Evolutionary conservation across 2,797 vertebrate species (phyloP), one percentile per base, ranked within the genome.

Genomic region (Siniperca obscura): DNA sequence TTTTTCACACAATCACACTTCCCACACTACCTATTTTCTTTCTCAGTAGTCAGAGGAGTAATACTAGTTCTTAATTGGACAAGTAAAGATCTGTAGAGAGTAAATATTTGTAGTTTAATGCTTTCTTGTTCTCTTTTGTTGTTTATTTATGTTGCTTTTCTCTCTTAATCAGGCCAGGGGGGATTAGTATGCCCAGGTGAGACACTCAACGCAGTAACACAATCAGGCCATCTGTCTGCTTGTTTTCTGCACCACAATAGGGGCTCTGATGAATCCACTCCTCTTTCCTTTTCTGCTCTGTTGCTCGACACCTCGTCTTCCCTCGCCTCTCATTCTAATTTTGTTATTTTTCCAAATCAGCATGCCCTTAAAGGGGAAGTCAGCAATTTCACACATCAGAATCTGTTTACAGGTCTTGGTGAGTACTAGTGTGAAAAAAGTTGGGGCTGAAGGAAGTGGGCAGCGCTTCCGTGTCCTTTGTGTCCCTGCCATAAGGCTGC

Each of bases 161-260:
- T 80, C 40, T 85, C 16, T 50, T 84, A 81, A 91, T 90, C 76
- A 88, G 74, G 66, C 77, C 55, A 5, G 56, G 53, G 77, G 75
- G 83, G 80, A 79, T 76, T 80, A 80, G 68, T 52, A 78, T 70
- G 70, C 80, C 74, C 76, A 90, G 90, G 89, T 90, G 87, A 90
- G 79, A 85, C 67, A 55, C 82, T 86, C 46, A 0, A 61, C 1
- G 27, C 62, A 83, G 61, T 19, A 87, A 80, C 74, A 91, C 81
- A 89, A 90, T 88, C 86, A 84, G 27, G 14, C 85, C 91, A 91
- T 93, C 92, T 93, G 92, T 84, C 60, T 78, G 71, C 74, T 81
- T 80, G 66, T 86, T 85, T 82, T 84, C 69, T 83, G 71, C 77
- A 60, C 10, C 73, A 80, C 80, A 82, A 87, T 82, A 70, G 73